These are phyloP conservation scores for Perognathus longimembris DNA, from an alignment of 2,113 vertebrate genomes.

Conservation along the genomic window DNA sequence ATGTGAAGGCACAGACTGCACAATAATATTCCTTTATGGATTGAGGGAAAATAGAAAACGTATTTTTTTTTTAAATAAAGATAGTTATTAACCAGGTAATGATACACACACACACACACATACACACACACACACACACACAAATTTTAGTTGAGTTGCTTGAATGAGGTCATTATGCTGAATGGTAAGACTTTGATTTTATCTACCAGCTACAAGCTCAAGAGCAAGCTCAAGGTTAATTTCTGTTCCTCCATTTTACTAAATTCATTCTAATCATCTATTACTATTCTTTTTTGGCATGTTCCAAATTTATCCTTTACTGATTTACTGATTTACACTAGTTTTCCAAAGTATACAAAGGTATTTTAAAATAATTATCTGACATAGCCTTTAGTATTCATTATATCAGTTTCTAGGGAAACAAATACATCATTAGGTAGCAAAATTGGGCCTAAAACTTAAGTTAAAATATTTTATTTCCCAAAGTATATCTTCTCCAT, in stretches of 20 bases:
- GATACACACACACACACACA: too few relatives aligned
- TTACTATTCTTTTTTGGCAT: conserved; percentile 27
- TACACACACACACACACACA: too few relatives aligned
- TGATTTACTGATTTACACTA: conserved; percentile 42
- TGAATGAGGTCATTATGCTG: conserved; percentile 43
- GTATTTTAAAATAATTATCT: conserved; percentile 63
- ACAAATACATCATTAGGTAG: conserved; percentile 56
- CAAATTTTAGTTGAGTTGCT: conserved; percentile 38
- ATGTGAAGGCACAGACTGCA: conserved; percentile 32
- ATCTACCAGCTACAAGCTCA: background rate
- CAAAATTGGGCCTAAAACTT: conserved; percentile 60
- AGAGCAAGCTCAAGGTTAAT: conserved; percentile 58
- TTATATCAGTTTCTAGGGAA: conserved; percentile 63
- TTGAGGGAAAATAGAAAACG: background rate
- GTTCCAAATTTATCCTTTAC: conserved; percentile 56
- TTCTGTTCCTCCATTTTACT: conserved; percentile 58
- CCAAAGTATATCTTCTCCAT: conserved; percentile 41
- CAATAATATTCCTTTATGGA: conserved; percentile 27
- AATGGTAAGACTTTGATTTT: conserved; percentile 57
- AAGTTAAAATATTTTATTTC: conserved; percentile 69
- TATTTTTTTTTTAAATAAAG: conserved; percentile 52
- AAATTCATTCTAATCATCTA: conserved; percentile 44
- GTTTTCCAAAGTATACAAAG: conserved; percentile 46
- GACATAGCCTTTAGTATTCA: conserved; percentile 43
- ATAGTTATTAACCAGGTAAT: conserved; percentile 58